Evolutionary conservation across 2,888 invertebrate genomes (phyloP).

Genomic region (Catotricha subobsoleta): DNA sequence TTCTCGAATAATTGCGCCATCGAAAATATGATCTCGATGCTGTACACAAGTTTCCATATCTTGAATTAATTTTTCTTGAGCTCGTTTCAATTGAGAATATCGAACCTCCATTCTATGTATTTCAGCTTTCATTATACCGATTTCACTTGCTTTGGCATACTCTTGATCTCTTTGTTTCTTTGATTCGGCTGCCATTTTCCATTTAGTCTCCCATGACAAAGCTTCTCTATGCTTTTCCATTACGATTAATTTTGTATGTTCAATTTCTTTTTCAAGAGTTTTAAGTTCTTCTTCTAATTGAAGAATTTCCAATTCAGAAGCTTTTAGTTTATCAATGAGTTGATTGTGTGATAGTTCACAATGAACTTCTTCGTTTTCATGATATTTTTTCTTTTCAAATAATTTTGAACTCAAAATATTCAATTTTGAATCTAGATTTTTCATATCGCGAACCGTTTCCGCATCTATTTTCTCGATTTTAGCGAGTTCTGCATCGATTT

Average conservation of each 20-base stretch:
- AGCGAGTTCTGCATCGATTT: constrained; percentile 46
- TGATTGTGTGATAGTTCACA: constrained; percentile 36
- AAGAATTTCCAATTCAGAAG: constrained; percentile 47
- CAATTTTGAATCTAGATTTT: constrained; percentile 40
- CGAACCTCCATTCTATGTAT: constrained; percentile 68
- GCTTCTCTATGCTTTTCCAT: constrained; percentile 49
- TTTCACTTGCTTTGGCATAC: constrained; percentile 45
- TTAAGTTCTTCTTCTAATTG: constrained; percentile 48
- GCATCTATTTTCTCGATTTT: constrained; percentile 35
- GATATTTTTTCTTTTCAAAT: constrained; percentile 34
- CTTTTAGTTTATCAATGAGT: constrained; percentile 33
- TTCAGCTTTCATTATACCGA: constrained; percentile 58
- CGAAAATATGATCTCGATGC: constrained; percentile 43
- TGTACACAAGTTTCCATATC: constrained; percentile 47
- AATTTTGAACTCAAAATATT: constrained; percentile 39
- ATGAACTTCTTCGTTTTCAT: constrained; percentile 34
- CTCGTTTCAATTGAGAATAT: constrained; percentile 22
- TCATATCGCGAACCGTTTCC: constrained; percentile 39
- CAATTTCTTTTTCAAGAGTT: constrained; percentile 46
- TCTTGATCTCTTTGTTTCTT: constrained; percentile 49
- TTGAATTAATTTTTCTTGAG: constrained; percentile 30
- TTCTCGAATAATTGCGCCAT: constrained; percentile 36
- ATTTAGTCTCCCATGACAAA: constrained; percentile 67
- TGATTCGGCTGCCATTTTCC: constrained; percentile 51
- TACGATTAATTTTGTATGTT: constrained; percentile 32